Base-by-base conservation (phyloP, 1,140 invertebrate species). In the Pomacea maculata region DNA sequence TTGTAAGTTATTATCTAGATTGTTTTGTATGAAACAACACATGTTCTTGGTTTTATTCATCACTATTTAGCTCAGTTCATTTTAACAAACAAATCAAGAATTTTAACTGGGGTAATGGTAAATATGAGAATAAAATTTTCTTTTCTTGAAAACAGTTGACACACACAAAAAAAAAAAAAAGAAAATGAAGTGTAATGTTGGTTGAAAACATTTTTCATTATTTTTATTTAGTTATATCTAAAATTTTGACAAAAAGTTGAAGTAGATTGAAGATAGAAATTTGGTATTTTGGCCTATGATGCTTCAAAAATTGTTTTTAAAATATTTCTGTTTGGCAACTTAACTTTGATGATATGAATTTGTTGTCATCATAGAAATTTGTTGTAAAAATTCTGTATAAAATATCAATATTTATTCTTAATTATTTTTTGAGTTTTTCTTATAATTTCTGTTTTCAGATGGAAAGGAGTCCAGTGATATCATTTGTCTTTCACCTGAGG, bases 381-480 rank as follows among this genome's bases (percentile, higher is more conserved):
- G 34, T 29, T 25, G 25, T 25, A 25, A 25, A 11, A 11, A 1
- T 3, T 1, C 68, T 12, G 21, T 45, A 6, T 19, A 29, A 70
- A 10, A 45, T 1, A 45, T 70, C 11, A 25, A 15, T 12, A 70
- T 70, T 70, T 5, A 45, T 45, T 45, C 34, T 45, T 45, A 45
- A 45, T 45, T 45, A 45, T 45, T 45, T 45, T 70, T 4, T 12
- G 11, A 45, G 6, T 70, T 21, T 29, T 70, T 1, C 21, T 4
- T 3, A 21, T 29, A 70, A 70, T 83, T 73, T 77, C 74, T 87
- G 70, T 85, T 94, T 94, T 64, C 87, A 98, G 97, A 99, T 99
- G 98, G 98, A 99, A 93, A 94, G 98, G 91, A 99, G 97, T 93
- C 99, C 99, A 34, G 95, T 99, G 0, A 98, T 99, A 87, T 97